Base-by-base conservation (phyloP, 2,113 vertebrate genomes). In the Lasiurus cinereus region DNA sequence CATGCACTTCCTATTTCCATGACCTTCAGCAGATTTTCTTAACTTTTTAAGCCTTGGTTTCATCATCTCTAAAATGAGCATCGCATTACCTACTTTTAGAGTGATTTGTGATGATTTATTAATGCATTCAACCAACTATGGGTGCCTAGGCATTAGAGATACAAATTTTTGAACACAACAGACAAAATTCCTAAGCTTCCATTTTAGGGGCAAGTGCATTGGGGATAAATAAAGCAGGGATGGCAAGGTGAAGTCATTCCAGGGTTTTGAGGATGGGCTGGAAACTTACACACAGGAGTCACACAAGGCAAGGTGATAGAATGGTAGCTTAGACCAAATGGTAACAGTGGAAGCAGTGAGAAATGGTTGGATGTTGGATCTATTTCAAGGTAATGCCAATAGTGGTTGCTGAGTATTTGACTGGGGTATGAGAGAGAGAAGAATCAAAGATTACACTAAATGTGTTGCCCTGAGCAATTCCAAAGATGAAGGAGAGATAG, bases 141-240 rank as follows among this genome's bases (percentile, higher is more conserved):
- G 66, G 31, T n/a, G 43, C 39, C 31, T 39, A 84, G 29, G 52
- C 27, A 59, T 18, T 36, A n/a, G 27, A 31, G 15, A 90, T 80
- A 90, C 14, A 90, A 67, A 95, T 48, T 82, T 90, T 66, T 79
- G 48, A 76, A 74, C 11, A 74, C 69, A 79, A 16, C 14, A 62
- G 11, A 91, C 19, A 91, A 90, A 93, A 70, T 46, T 21, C 46
- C 11, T 10, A 84, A 90, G 14, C n/a, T 83, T 78, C 24, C 24
- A 52, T 48, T 78, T 36, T 90, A 59, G 46, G 7, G 50, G 22
- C 59, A 50, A 27, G 27, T 73, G 8, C 10, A 74, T 0, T 56
- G 13, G 50, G 19, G 36, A 89, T 83, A 48, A 31, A 64, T 50
- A 59, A 82, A 64, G 13, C 13, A 46, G 15, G 31, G 16, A 67